Percentiles rank a stretch among this genome's conserved stretches.
Conservation (phyloP, 1,140 invertebrate species). For the Drosophila pectinifera region DNA sequence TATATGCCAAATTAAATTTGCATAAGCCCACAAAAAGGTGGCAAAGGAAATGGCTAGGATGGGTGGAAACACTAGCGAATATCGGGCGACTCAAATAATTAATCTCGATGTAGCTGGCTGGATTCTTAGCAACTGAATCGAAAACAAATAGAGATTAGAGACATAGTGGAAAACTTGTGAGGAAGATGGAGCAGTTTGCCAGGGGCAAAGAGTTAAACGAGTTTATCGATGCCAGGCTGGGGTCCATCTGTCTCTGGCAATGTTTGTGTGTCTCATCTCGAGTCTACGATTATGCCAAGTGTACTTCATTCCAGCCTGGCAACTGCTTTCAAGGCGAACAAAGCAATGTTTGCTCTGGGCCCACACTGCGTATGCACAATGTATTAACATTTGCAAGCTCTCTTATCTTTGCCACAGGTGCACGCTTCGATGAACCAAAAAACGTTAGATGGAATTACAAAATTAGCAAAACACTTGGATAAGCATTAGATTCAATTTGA, state of each 20-base stretch:
- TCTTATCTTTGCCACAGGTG: slow-evolving; percentile 39
- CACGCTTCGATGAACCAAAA: slow-evolving; percentile 50
- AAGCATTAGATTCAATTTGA: slow-evolving; percentile 32
- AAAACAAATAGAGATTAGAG: slow-evolving; percentile 55
- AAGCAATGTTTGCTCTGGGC: slow-evolving; percentile 14
- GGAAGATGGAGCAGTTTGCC: slow-evolving; percentile 17
- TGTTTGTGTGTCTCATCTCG: slow-evolving; percentile 5
- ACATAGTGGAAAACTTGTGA: not conserved
- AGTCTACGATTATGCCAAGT: slow-evolving; percentile 57
- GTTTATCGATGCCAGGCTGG: slow-evolving; percentile 19
- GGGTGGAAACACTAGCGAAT: not conserved
- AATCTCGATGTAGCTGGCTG: slow-evolving; percentile 29
- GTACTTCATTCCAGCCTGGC: slow-evolving; percentile 58
- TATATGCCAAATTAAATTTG: slow-evolving; percentile 30
- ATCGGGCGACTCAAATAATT: slow-evolving; percentile 45
- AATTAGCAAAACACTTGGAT: slow-evolving; percentile 48
- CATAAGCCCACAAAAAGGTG: slow-evolving; percentile 1
- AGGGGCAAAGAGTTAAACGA: slow-evolving; percentile 10
- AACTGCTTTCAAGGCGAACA: slow-evolving; percentile 51
- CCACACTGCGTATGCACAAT: slow-evolving; percentile 53
- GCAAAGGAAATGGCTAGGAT: not conserved
- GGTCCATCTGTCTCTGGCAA: slow-evolving; percentile 16
- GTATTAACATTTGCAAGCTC: slow-evolving; percentile 35
- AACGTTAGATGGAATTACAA: slow-evolving; percentile 32
- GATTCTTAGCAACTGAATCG: slow-evolving; percentile 28